Percentiles rank a stretch among this genome's conserved stretches.
Conservation (phyloP, 2,113 vertebrate species). For the Paratilapia polleni region DNA sequence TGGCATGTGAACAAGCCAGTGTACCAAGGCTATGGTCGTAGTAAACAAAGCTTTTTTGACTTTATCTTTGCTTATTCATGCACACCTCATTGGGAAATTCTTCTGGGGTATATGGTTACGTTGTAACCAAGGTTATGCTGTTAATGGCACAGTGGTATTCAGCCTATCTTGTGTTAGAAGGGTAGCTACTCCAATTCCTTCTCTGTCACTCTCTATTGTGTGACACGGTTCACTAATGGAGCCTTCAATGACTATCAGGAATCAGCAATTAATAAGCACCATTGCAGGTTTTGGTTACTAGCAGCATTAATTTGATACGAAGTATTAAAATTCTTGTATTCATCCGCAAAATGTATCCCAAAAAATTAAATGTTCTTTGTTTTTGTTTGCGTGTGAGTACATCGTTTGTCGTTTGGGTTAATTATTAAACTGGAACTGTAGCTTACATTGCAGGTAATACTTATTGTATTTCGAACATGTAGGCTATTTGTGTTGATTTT, state of each 20-base stretch:
- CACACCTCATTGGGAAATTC: conserved; percentile 18
- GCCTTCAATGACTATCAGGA: conserved; percentile 23
- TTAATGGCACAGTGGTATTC: conserved; percentile 35
- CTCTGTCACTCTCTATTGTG: conserved; percentile 6
- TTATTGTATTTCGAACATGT: background rate
- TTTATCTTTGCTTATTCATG: conserved; percentile 23
- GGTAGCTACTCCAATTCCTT: conserved; percentile 31
- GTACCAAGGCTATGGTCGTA: background rate
- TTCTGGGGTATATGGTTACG: conserved; percentile 45
- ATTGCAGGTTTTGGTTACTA: background rate
- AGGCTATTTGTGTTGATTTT: background rate
- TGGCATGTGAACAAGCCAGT: background rate
- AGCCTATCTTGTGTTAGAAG: background rate
- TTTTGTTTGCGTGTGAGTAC: background rate
- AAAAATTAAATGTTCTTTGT: background rate
- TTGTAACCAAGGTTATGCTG: conserved; percentile 50
- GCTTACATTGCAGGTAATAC: background rate
- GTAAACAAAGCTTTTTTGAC: background rate
- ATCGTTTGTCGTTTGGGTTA: background rate
- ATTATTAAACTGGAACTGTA: background rate
- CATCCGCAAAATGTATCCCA: background rate
- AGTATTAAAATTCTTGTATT: background rate
- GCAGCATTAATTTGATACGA: background rate
- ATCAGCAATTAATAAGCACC: background rate
- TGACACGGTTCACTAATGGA: conserved; percentile 22